Percentiles rank a stretch among this genome's conserved stretches.
Conservation (phyloP, 2,113 vertebrate species). For the Leiothrix lutea region DNA sequence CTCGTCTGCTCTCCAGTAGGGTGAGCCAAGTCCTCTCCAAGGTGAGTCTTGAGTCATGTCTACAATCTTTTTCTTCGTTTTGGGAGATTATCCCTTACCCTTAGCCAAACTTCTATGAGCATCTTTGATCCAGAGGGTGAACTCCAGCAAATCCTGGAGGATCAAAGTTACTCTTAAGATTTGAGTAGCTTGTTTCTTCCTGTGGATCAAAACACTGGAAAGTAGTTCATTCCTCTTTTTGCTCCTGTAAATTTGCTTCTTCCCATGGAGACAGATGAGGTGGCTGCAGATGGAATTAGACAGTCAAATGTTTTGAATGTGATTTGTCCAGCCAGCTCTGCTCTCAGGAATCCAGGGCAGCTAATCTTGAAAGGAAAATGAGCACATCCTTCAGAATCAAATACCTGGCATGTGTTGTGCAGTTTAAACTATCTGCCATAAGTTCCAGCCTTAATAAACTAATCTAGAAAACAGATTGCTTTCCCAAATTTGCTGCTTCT, state of each 20-base stretch:
- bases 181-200: background rate
- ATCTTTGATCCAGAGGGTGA: background rate
- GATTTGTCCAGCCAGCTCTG: background rate
- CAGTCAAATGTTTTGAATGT: background rate
- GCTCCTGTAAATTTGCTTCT: background rate
- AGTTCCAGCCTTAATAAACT: background rate
- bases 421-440: background rate
- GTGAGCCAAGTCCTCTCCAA: background rate
- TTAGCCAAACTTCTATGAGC: background rate
- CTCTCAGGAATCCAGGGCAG: slow-evolving; percentile 3
- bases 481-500: background rate
- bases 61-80: background rate
- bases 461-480: slow-evolving; percentile 12
- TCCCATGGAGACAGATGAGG: slow-evolving; percentile 9
- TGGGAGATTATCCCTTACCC: background rate
- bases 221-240: background rate
- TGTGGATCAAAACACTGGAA: background rate
- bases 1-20: background rate
- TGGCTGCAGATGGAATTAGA: slow-evolving; percentile 7
- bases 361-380: slow-evolving; percentile 29
- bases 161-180: background rate
- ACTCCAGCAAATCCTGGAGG: background rate
- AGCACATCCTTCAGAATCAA: background rate
- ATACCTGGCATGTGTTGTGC: background rate
- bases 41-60: background rate